A percentile compares a stretch with the other conserved stretches of the same genome.
Conservation (phyloP, 1,140 invertebrate genomes). For the Aphaenogaster floridana region DNA sequence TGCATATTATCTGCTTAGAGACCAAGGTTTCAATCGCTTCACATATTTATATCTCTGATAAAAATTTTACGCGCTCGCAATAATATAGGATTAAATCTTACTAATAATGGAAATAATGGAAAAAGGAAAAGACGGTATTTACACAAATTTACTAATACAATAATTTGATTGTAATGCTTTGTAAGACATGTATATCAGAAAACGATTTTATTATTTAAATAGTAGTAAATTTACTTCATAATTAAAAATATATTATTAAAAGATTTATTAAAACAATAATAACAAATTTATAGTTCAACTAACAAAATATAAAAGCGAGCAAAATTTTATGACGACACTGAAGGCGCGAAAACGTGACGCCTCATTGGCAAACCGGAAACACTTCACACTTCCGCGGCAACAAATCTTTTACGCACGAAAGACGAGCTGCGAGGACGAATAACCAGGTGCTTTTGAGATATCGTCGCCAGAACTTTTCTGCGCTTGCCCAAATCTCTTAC, state of each 20-base stretch:
- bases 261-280: not conserved
- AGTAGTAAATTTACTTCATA: not conserved
- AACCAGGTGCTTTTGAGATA: constrained; percentile 68
- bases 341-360: constrained; percentile 54
- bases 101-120: not conserved
- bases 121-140: not conserved
- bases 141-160: not conserved
- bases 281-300: not conserved
- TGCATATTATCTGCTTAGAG: not conserved
- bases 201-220: not conserved
- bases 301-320: not conserved
- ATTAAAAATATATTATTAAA: not conserved
- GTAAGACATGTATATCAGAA: not conserved
- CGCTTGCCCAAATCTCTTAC: constrained; percentile 19
- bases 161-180: not conserved
- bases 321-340: not conserved
- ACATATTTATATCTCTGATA: not conserved
- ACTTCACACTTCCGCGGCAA: constrained; percentile 68
- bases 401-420: constrained; percentile 73
- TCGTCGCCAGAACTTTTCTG: constrained; percentile 42
- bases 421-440: constrained; percentile 49
- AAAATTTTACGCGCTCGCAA: not conserved
- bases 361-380: constrained; percentile 65
- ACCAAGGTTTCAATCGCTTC: not conserved
- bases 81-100: not conserved